Base-by-base conservation (phyloP, 2,888 invertebrate genomes). In the Podotricha telesiphe region DNA sequence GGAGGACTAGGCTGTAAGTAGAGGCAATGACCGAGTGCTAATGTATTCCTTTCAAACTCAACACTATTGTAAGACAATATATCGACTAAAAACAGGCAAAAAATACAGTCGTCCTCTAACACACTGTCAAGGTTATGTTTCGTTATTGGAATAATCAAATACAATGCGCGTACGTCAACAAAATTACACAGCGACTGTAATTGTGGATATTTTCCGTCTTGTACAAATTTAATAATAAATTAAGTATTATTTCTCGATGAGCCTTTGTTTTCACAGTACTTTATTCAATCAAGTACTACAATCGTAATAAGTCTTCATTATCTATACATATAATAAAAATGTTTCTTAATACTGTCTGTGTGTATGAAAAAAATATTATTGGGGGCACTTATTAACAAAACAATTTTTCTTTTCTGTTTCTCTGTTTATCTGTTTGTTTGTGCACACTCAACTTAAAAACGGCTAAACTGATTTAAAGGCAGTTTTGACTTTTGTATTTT, bases 41-140 rank as follows among this genome's bases (percentile, higher is more conserved):
- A 89, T 89, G 78, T 89, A 89, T 91, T 88, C 89, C 85, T 87
- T 89, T 85, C 85, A 89, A 87, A 84, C 79, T 80, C 80, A 78
- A 78, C 78, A 81, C 79, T 81, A 86, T 86, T 88, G 85, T 86
- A 82, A 86, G 83, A 85, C 86, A 62, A 87, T 86, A 82, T 86
- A 84, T 86, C 79, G 82, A 81, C 79, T 85, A 90, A 90, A 89
- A 91, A 89, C 80, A 73, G 77, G 76, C 81, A 83, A 86, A 86
- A 87, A 86, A 75, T 72, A 65, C 67, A 77, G 76, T 62, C 74
- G 86, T 86, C 87, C 87, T 88, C 85, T 82, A 78, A 78, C 73
- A 75, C 76, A 70, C 69, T 70, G 77, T 78, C 83, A 88, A 78
- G 83, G 80, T 81, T 80, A 75, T 55, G 67, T 73, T 70, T 69